A percentile compares a stretch with the other conserved stretches of the same genome.
Conservation (phyloP, 2,797 vertebrate genomes). For the Sylvilagus floridanus region DNA sequence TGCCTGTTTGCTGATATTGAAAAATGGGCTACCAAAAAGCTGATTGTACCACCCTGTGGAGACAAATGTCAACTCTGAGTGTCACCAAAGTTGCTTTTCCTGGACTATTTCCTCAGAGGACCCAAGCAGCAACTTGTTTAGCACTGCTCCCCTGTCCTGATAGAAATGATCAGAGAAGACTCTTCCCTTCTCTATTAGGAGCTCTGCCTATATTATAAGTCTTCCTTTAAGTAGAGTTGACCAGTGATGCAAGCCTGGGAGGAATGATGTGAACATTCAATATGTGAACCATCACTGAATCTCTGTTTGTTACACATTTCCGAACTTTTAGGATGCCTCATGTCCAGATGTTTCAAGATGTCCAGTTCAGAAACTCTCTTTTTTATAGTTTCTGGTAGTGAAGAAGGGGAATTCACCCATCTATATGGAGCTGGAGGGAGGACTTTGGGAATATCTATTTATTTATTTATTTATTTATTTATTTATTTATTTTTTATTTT, state of each 20-base stretch:
- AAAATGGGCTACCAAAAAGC: background rate
- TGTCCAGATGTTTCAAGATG: too few species aligned
- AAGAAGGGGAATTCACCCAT: background rate
- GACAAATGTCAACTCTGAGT: background rate
- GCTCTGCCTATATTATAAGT: background rate
- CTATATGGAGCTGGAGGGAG: background rate
- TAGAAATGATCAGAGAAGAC: background rate
- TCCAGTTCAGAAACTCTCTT: background rate
- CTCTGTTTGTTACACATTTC: background rate
- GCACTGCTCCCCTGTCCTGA: background rate
- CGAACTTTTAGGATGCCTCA: background rate
- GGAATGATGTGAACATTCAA: background rate
- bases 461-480: too few species aligned
- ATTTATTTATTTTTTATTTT: too few species aligned
- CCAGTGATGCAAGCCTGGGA: background rate
- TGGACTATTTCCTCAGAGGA: slow-evolving; percentile 2
- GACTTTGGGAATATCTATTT: background rate
- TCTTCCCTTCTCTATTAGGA: background rate
- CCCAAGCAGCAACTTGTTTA: background rate
- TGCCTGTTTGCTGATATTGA: background rate
- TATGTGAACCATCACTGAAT: background rate
- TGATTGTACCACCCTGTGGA: background rate
- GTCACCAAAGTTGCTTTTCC: background rate
- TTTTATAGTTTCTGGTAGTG: background rate
- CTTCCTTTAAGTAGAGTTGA: background rate